Conservation (phyloP, 2,888 invertebrate species). For the Drosophila fungiperda region DNA sequence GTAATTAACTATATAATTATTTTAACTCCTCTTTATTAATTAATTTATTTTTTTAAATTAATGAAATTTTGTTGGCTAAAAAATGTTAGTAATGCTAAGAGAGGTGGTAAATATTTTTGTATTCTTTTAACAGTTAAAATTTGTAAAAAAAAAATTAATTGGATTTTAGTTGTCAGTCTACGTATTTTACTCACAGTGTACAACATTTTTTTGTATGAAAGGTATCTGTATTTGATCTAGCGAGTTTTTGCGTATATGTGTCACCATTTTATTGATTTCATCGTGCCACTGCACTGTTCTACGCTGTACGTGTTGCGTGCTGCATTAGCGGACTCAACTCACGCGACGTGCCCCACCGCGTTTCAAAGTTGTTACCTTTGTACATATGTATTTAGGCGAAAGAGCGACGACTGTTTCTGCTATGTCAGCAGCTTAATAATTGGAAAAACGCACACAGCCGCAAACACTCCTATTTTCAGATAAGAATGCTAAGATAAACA, state of each 20-base stretch:
- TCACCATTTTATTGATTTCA: constrained; percentile 47
- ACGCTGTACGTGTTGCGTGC: constrained; percentile 25
- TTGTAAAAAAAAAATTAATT: background rate
- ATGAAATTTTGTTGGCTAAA: too few relatives aligned
- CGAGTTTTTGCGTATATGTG: constrained; percentile 1
- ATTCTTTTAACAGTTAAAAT: background rate
- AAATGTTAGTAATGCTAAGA: too few relatives aligned
- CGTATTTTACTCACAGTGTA: background rate
- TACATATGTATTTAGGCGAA: background rate
- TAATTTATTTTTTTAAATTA: too few relatives aligned
- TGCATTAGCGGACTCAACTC: constrained; percentile 19
- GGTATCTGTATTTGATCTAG: background rate
- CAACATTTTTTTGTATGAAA: background rate
- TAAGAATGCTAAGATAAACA: constrained; percentile 12
- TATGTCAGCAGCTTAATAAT: constrained; percentile 59
- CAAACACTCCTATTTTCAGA: background rate
- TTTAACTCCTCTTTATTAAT: too few relatives aligned
- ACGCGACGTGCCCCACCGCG: constrained; percentile 4
- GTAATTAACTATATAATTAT: too few relatives aligned
- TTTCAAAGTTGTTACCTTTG: constrained; percentile 5
- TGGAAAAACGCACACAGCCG: constrained; percentile 10
- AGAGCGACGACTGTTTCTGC: constrained; percentile 21
- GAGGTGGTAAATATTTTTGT: too few relatives aligned
- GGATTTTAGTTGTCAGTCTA: background rate
- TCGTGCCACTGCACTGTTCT: constrained; percentile 14